phyloP scores from a whole-genome alignment of 2,888 invertebrate species.

The Cristatella mucedo region DNA sequence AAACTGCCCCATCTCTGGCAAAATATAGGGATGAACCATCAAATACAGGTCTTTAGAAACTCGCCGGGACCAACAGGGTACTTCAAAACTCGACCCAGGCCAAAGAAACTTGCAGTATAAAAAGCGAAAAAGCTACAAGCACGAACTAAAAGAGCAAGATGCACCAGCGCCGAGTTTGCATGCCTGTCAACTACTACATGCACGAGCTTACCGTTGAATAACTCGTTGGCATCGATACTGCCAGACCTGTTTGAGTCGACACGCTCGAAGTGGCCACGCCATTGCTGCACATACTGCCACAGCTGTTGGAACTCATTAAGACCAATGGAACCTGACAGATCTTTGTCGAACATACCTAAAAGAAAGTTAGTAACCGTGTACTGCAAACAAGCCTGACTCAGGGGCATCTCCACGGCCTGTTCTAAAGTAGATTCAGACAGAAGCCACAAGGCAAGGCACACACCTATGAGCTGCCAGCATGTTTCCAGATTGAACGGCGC shows the following conservation, averaged over 20 bases:
- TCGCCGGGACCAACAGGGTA: too few species aligned
- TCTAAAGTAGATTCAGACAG: too few species aligned
- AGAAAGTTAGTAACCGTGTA: constrained; percentile 14
- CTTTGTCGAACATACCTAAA: constrained; percentile 71
- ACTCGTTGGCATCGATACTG: constrained; percentile 61
- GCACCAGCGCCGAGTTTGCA: too few species aligned
- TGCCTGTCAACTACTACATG: too few species aligned
- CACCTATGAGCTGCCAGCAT: constrained; percentile 71
- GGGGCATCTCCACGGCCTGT: background rate
- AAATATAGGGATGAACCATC: background rate
- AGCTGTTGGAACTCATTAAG: constrained; percentile 67
- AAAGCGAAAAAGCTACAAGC: too few species aligned
- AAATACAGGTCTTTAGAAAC: background rate
- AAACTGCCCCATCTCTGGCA: too few species aligned
- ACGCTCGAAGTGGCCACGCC: constrained; percentile 62
- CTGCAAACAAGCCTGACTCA: constrained; percentile 3
- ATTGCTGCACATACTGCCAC: constrained; percentile 72
- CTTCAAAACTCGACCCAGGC: too few species aligned
- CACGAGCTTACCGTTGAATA: constrained; percentile 52
- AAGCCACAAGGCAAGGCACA: constrained; percentile 12
- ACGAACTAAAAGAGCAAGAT: too few species aligned
- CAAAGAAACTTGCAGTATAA: too few species aligned
- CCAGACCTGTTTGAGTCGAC: constrained; percentile 74
- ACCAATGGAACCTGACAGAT: constrained; percentile 66
- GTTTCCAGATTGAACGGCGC: constrained; percentile 64